A percentile compares a stretch with the other conserved stretches of the same genome.
These are phyloP conservation scores for Ploceus nigricollis DNA, from an alignment of 2,113 vertebrate genomes.

Conservation along the genomic window DNA sequence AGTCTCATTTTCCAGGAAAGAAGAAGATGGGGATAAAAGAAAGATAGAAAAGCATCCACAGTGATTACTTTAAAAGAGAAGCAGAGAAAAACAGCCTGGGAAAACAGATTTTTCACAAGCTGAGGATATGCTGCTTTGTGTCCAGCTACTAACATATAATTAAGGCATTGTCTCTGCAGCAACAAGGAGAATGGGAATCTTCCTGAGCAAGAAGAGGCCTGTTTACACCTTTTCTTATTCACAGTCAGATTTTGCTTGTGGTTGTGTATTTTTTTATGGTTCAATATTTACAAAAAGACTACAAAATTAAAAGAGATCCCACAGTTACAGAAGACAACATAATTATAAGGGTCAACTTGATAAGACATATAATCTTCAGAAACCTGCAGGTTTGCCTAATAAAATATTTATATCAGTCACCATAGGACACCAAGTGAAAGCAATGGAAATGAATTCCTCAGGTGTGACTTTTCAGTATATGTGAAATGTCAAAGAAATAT, in stretches of 20 bases:
- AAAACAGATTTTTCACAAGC: neutral
- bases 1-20: neutral
- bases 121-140: neutral
- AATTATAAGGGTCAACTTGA: slow-evolving; percentile 84
- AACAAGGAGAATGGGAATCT: neutral
- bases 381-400: slow-evolving; percentile 76
- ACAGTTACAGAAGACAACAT: slow-evolving; percentile 77
- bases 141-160: neutral
- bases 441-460: slow-evolving; percentile 47
- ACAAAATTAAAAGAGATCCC: slow-evolving; percentile 74
- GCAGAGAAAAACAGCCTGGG: neutral
- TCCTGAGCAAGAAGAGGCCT: neutral
- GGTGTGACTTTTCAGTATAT: slow-evolving; percentile 36
- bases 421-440: slow-evolving; percentile 71
- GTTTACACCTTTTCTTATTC: slow-evolving; percentile 41
- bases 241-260: slow-evolving; percentile 29
- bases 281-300: slow-evolving; percentile 79
- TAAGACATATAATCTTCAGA: slow-evolving; percentile 83
- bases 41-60: neutral
- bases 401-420: slow-evolving; percentile 82
- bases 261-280: slow-evolving; percentile 52
- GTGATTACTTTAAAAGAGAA: neutral
- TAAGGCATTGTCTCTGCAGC: neutral
- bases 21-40: neutral
- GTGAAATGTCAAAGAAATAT: slow-evolving; percentile 19